Conservation (phyloP, 2,113 vertebrate species). For the Callipepla californica region DNA sequence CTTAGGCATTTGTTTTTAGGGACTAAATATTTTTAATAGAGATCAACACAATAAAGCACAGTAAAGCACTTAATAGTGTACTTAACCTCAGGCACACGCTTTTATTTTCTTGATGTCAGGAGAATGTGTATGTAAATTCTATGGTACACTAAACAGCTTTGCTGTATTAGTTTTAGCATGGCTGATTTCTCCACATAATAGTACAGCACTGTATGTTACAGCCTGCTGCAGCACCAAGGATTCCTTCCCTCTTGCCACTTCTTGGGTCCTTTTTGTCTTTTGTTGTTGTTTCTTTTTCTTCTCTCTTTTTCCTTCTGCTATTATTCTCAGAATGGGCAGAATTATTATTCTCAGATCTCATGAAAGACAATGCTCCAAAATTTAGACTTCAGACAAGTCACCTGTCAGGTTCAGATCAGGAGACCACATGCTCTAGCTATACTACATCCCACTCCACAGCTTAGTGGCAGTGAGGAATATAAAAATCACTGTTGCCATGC, state of each 20-base stretch:
- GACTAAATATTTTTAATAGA: not conserved
- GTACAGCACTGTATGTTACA: not conserved
- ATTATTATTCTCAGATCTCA: not conserved
- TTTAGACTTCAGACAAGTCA: not conserved
- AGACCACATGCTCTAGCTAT: not conserved
- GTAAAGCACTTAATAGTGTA: not conserved
- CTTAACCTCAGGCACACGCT: not conserved
- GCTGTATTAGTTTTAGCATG: not conserved
- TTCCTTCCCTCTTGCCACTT: not conserved
- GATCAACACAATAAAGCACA: not conserved
- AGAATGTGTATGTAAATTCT: not conserved
- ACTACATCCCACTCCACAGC: not conserved
- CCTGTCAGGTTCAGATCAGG: not conserved
- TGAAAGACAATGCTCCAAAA: not conserved
- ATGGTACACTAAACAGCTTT: not conserved
- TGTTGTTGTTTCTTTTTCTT: not conserved
- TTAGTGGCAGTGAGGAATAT: not conserved
- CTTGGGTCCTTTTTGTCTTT: not conserved
- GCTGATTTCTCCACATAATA: not conserved
- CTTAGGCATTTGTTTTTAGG: not conserved
- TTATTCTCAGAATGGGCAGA: not conserved
- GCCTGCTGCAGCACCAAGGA: not conserved
- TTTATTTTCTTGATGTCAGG: not conserved
- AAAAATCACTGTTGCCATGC: not conserved
- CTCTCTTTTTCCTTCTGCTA: not conserved